A percentile compares a stretch with the other conserved stretches of the same genome.
Conservation (phyloP, 2,888 invertebrate species). For the Petrolisthes manimaculis region DNA sequence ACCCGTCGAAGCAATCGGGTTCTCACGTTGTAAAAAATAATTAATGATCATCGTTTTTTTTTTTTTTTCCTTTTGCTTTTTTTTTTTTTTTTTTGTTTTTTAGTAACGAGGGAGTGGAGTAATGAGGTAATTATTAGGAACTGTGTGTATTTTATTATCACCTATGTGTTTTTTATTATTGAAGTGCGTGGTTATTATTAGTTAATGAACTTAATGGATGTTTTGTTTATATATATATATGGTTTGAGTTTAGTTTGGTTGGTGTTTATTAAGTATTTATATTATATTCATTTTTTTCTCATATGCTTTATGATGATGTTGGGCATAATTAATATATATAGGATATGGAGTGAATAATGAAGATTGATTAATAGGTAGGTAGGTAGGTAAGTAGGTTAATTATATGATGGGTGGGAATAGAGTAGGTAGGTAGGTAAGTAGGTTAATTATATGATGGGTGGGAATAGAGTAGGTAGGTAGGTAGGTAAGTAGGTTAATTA, state of each 20-base stretch:
- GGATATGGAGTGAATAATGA: too few species aligned
- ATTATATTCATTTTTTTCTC: too few species aligned
- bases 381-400: background rate
- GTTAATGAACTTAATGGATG: too few species aligned
- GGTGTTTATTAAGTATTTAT: too few species aligned
- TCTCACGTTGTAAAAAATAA: conserved; percentile 15
- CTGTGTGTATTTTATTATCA: background rate
- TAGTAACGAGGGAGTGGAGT: background rate
- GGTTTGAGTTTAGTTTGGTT: too few species aligned
- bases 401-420: background rate
- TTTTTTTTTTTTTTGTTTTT: background rate
- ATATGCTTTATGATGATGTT: too few species aligned
- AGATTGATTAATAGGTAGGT: background rate
- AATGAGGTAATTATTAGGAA: too few species aligned
- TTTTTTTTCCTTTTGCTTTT: background rate
- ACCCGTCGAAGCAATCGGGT: conserved; percentile 4
- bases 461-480: too few species aligned
- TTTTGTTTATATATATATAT: too few species aligned
- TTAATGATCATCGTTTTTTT: background rate
- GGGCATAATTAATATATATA: too few species aligned
- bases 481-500: too few species aligned
- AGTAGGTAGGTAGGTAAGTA: background rate
- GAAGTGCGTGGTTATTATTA: background rate
- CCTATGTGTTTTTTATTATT: background rate
- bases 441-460: too few species aligned